Conservation (phyloP, 1,140 invertebrate species). For the Diachasma alloeum region DNA sequence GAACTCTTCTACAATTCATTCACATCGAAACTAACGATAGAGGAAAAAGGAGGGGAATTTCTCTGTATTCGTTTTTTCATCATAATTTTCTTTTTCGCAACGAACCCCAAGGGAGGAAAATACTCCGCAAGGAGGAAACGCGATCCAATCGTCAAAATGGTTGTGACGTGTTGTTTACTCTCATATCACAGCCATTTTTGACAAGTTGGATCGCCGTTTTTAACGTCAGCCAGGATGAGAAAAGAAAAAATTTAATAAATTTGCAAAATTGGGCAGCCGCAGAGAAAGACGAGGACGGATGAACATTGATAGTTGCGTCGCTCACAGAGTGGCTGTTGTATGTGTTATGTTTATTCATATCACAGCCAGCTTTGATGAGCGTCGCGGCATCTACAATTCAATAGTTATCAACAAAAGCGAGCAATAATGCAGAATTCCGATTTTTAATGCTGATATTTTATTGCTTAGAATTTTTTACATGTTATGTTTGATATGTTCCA, state of each 20-base stretch:
- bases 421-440: neutral
- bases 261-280: slow-evolving; percentile 18
- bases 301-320: slow-evolving; percentile 52
- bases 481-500: neutral
- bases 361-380: slow-evolving; percentile 88
- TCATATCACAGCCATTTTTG: slow-evolving; percentile 92
- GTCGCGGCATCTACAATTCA: slow-evolving; percentile 59
- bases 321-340: slow-evolving; percentile 75
- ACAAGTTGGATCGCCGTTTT: slow-evolving; percentile 74
- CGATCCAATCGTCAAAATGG: slow-evolving; percentile 78
- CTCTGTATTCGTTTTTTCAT: neutral
- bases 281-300: slow-evolving; percentile 12
- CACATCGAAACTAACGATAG: neutral
- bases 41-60: neutral
- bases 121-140: slow-evolving; percentile 39
- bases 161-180: slow-evolving; percentile 78
- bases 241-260: neutral
- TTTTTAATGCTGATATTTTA: neutral
- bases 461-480: neutral
- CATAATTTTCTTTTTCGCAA: neutral
- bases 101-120: neutral
- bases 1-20: slow-evolving; percentile 51
- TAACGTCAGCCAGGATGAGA: slow-evolving; percentile 37
- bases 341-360: slow-evolving; percentile 68
- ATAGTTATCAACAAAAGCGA: neutral